Conservation (phyloP, 2,888 invertebrate species). For the Megamerina dolium region DNA sequence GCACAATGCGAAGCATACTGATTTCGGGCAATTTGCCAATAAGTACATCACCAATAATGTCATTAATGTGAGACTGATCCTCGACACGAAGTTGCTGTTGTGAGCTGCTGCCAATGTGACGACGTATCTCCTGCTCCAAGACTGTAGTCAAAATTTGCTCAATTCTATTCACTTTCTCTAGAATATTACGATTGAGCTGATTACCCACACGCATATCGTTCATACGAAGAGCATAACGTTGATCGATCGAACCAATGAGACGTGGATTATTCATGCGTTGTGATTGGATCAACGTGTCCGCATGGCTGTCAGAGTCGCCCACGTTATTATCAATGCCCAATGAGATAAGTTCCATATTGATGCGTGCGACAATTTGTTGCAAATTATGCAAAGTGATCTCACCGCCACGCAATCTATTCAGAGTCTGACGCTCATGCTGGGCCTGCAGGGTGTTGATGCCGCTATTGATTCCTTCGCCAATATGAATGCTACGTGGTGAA, state of each 20-base stretch:
- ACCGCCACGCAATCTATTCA: constrained; percentile 54
- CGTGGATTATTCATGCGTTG: constrained; percentile 57
- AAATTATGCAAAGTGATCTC: constrained; percentile 59
- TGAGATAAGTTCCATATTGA: constrained; percentile 67
- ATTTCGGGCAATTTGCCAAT: constrained; percentile 20
- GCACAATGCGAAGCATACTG: constrained; percentile 26
- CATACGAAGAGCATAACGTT: constrained; percentile 25
- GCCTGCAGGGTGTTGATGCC: background rate
- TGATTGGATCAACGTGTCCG: constrained; percentile 41
- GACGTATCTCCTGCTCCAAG: constrained; percentile 15
- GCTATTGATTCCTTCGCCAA: background rate
- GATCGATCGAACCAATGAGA: constrained; percentile 46
- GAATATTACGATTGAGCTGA: constrained; percentile 19
- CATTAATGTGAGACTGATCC: constrained; percentile 20
- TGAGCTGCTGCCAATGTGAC: background rate
- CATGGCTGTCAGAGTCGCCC: background rate
- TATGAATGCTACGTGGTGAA: constrained; percentile 25
- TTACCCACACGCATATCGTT: constrained; percentile 26
- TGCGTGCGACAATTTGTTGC: constrained; percentile 64
- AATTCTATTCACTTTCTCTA: constrained; percentile 23
- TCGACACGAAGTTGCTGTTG: background rate
- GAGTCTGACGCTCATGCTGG: no score
- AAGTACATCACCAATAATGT: constrained; percentile 26
- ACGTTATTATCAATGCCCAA: constrained; percentile 55
- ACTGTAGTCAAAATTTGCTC: constrained; percentile 22